Percentiles rank a stretch among this genome's conserved stretches.
These are phyloP conservation scores for Neopipo cinnamomea DNA, from an alignment of 2,113 vertebrate genomes.

Conservation along the genomic window DNA sequence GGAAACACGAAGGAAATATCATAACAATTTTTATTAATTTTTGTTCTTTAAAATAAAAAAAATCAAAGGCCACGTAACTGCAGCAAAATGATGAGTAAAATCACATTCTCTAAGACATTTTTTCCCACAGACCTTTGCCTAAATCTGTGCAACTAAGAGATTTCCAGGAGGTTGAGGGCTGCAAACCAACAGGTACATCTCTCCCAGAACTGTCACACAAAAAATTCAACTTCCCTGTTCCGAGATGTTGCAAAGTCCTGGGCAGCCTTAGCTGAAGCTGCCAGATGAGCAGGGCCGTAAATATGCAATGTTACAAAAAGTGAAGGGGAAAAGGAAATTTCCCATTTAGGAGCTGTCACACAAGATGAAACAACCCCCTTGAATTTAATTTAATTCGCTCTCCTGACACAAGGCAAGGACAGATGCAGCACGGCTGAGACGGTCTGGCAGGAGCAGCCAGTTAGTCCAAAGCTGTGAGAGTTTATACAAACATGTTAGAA, in stretches of 20 bases:
- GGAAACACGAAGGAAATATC: background rate
- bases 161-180: background rate
- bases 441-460: background rate
- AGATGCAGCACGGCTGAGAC: background rate
- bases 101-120: background rate
- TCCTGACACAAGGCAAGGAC: background rate
- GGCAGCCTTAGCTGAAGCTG: background rate
- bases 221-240: background rate
- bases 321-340: background rate
- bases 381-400: background rate
- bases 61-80: background rate
- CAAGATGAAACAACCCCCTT: background rate
- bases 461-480: background rate
- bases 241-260: background rate
- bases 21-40: background rate
- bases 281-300: background rate
- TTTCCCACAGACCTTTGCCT: background rate
- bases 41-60: background rate
- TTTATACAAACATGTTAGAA: background rate
- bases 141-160: background rate
- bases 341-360: background rate
- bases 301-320: background rate
- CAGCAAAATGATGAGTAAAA: background rate
- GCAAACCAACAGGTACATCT: background rate
- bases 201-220: background rate